Conservation (phyloP, 2,797 vertebrate species). For the Squalus acanthias region DNA sequence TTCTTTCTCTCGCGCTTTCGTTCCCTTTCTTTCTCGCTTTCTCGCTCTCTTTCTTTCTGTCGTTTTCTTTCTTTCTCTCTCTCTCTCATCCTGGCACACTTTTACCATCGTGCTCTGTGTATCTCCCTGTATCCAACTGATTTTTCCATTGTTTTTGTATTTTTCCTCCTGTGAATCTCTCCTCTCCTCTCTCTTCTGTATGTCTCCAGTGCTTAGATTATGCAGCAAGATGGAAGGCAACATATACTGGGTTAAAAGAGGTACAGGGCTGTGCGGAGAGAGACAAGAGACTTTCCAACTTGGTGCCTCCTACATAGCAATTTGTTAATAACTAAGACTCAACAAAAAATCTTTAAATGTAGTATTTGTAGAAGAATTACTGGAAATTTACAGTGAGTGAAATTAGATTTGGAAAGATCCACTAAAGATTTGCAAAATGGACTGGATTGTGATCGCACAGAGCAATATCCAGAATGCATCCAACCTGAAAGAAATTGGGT, state of each 20-base stretch:
- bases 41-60: too few relatives aligned
- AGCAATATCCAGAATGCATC: not conserved
- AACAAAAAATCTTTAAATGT: not conserved
- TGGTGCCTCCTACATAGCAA: not conserved
- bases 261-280: not conserved
- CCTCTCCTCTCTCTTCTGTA: not conserved
- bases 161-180: not conserved
- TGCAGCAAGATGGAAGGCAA: not conserved
- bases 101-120: not conserved
- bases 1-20: too few relatives aligned
- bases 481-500: not conserved
- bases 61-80: not conserved
- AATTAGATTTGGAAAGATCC: conserved; percentile 16
- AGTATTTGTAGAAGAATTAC: not conserved
- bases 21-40: too few relatives aligned
- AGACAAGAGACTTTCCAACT: not conserved
- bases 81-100: not conserved
- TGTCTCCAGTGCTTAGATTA: not conserved
- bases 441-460: not conserved
- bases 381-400: not conserved
- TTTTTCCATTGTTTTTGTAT: not conserved
- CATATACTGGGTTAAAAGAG: not conserved
- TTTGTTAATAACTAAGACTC: not conserved
- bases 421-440: not conserved
- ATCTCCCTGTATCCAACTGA: not conserved